These are phyloP conservation scores for Chouioia cunea DNA, from an alignment of 2,888 invertebrate genomes.

Conservation along the genomic window DNA sequence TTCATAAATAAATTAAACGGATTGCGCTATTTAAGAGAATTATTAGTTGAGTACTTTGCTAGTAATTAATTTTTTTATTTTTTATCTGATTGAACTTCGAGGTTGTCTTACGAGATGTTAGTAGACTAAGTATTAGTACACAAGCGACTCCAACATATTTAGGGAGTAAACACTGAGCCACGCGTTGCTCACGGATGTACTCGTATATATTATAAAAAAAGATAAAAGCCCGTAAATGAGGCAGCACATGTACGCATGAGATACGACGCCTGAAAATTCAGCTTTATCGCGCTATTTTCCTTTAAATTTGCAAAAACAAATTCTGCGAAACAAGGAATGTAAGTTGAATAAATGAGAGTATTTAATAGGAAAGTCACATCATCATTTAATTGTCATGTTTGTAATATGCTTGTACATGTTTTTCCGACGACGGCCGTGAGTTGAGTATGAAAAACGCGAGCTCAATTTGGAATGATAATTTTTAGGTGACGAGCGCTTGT, in stretches of 20 bases:
- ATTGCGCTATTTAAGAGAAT: conserved; percentile 31
- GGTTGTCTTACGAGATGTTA: too few species aligned
- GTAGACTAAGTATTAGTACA: conserved; percentile 14
- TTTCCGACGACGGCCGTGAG: neutral
- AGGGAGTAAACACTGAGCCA: neutral
- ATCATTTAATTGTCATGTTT: too few species aligned
- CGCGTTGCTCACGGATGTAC: neutral
- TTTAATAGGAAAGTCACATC: too few species aligned
- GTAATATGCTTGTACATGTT: too few species aligned
- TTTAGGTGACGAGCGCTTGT: conserved; percentile 36
- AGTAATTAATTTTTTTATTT: conserved; percentile 40
- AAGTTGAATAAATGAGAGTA: too few species aligned
- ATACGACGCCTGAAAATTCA: conserved; percentile 20
- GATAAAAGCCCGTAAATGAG: conserved; percentile 13
- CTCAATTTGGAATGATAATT: conserved; percentile 39
- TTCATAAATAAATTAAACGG: conserved; percentile 20
- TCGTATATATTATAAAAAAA: neutral
- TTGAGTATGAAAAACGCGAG: conserved; percentile 26
- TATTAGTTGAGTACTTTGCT: conserved; percentile 36
- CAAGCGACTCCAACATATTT: conserved; percentile 5
- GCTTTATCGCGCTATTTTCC: conserved; percentile 32
- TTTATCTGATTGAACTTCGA: conserved; percentile 19
- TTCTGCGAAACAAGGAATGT: too few species aligned
- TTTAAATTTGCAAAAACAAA: too few species aligned
- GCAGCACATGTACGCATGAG: neutral